phyloP scores from a whole-genome alignment of 2,888 invertebrate species.

The Lucinisca nassula region DNA sequence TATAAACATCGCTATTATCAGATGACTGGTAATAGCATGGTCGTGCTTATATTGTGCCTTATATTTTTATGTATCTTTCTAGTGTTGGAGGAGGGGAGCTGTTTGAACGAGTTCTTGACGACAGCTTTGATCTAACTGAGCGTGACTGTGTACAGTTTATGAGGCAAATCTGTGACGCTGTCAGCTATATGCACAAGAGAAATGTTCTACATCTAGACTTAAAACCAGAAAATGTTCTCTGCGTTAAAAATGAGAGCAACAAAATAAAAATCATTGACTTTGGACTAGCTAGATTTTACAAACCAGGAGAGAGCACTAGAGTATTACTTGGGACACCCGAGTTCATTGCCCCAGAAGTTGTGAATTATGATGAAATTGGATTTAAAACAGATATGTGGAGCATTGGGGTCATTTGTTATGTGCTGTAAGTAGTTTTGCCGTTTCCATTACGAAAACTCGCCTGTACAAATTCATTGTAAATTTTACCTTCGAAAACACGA shows the following conservation, averaged over 20 bases:
- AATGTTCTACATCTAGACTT: conserved; percentile 98
- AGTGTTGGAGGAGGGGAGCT: conserved; percentile 99
- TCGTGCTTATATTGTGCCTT: too few relatives aligned
- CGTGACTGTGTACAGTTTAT: conserved; percentile 98
- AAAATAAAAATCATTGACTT: conserved; percentile 99
- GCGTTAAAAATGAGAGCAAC: conserved; percentile 97
- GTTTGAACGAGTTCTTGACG: conserved; percentile 99
- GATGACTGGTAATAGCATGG: too few relatives aligned
- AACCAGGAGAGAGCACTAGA: conserved; percentile 95
- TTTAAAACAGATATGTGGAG: conserved; percentile 88
- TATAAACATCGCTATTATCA: too few relatives aligned
- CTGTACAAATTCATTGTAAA: too few relatives aligned
- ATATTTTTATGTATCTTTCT: conserved; percentile 73
- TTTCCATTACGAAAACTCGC: too few relatives aligned
- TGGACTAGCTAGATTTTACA: conserved; percentile 97
- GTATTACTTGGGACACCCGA: conserved; percentile 88
- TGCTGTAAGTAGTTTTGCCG: conserved; percentile 86
- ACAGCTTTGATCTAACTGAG: conserved; percentile 98
- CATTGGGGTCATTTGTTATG: conserved; percentile 87
- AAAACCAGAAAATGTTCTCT: conserved; percentile 99
- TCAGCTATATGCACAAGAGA: conserved; percentile 98
- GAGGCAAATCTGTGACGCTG: conserved; percentile 99
- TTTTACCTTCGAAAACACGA: too few relatives aligned
- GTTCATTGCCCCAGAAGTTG: conserved; percentile 88
- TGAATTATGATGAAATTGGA: conserved; percentile 87